Evolutionary conservation across 2,797 vertebrate species (phyloP).

Genomic region (Gymnoscopelus braueri): DNA sequence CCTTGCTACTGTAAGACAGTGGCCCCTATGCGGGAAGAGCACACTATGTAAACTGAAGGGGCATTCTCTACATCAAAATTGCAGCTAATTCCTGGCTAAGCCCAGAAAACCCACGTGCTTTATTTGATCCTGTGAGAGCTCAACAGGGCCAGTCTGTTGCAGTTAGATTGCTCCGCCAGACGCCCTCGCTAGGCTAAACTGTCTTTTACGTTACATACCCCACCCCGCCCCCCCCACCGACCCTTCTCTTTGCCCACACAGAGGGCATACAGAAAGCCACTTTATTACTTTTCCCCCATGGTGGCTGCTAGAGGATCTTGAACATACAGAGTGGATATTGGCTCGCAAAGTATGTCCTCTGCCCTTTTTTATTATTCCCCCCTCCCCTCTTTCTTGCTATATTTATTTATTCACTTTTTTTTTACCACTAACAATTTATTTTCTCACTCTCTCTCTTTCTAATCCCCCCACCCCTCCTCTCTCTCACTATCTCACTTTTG

Average conservation of each 20-base stretch:
- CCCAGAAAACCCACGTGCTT: conserved; percentile 14
- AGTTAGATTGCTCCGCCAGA: conserved; percentile 16
- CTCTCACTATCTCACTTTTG: conserved; percentile 7
- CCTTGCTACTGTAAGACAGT: conserved; percentile 17
- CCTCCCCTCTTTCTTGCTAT: background rate
- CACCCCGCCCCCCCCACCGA: too few relatives aligned
- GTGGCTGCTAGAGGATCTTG: background rate
- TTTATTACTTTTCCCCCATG: conserved; percentile 9
- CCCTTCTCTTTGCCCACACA: background rate
- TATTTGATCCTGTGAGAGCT: conserved; percentile 29
- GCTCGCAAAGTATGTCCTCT: conserved; percentile 1
- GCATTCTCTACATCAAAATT: conserved; percentile 49
- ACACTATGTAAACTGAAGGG: conserved; percentile 15
- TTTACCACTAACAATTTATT: background rate
- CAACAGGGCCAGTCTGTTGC: conserved; percentile 20
- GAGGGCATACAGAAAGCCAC: conserved; percentile 4
- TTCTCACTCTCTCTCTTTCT: background rate
- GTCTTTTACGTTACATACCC: conserved; percentile 1
- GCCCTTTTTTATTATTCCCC: background rate
- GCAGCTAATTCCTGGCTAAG: conserved; percentile 36
- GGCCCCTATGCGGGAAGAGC: conserved; percentile 14
- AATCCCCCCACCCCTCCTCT: background rate
- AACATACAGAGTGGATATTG: conserved; percentile 23
- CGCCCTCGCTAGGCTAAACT: background rate
- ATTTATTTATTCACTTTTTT: background rate